Evolutionary conservation across 1,140 invertebrate species (phyloP), one percentile per base, ranked within the genome.

Genomic region (Dreissena rostriformis): DNA sequence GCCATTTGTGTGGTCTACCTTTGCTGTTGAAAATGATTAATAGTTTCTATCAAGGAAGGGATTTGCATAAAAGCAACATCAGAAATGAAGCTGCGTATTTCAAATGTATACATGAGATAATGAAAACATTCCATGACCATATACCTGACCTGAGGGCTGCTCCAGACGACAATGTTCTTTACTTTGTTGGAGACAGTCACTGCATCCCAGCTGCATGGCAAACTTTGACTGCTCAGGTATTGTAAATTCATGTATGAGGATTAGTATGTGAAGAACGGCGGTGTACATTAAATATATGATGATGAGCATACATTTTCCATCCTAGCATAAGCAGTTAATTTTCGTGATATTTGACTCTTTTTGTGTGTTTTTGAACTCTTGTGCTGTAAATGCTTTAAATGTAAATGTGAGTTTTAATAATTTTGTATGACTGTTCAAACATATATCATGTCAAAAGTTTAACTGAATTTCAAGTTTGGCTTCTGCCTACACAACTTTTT

Each of bases 71-170:
- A 51, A 75, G 71, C 57, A 68, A 67, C 61, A 82, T 82, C 70
- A 82, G 80, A 75, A 82, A 82, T 82, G 80, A 82, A 68, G 80
- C 80, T 26, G 80, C 80, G 24, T 82, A 82, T 65, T 82, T 82
- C 28, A 82, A 63, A 12, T 82, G 80, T 49, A 75, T 82, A 39
- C 51, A 68, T 74, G 80, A 74, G 49, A 26, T 67, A n/a, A 66
- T 82, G 19, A 65, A 26, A 52, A 17, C 29, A 2, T 82, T 73
- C 28, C 24, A 26, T 12, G 29, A 52, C 11, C 39, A 39, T 39
- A 24, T 82, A 28, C 72, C 80, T 53, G n/a, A 29, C 28, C 10
- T 39, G 10, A 67, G 29, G 12, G 24, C 26, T 6, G 57, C 22
- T 72, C 66, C 14, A 53, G 80, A 39, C 22, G 63, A 72, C 19